Conservation (phyloP, 2,888 invertebrate genomes). For the Drosophila helvetica region DNA sequence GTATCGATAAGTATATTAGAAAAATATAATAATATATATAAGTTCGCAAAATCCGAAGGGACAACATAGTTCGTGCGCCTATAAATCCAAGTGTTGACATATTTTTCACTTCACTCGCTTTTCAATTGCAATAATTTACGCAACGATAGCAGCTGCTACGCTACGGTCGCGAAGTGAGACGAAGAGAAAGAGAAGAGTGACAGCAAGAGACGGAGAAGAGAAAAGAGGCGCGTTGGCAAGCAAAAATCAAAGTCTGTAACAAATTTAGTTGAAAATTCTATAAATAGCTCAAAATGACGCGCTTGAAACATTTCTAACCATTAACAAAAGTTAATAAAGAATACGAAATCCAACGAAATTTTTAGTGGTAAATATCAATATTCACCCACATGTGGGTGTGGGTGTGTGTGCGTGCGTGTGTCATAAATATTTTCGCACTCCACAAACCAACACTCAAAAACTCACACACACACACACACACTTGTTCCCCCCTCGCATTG, state of each 20-base stretch:
- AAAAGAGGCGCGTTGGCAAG: conserved; percentile 47
- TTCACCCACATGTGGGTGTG: conserved; percentile 20
- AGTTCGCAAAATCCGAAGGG: too few relatives aligned
- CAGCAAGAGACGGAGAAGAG: conserved; percentile 13
- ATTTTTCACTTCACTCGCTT: too few relatives aligned
- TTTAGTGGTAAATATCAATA: conserved; percentile 57
- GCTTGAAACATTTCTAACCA: conserved; percentile 78
- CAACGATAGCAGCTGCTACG: conserved; percentile 64
- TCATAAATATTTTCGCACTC: conserved; percentile 42
- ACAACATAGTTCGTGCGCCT: conserved; percentile 6
- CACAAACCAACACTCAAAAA: background rate
- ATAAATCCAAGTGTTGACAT: background rate
- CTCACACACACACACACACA: background rate
- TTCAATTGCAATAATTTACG: conserved; percentile 58
- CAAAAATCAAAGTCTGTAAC: conserved; percentile 45
- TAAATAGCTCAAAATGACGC: conserved; percentile 77
- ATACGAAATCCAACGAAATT: conserved; percentile 18
- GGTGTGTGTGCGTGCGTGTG: conserved; percentile 33
- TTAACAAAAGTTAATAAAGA: conserved; percentile 13
- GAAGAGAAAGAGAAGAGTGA: conserved; percentile 9
- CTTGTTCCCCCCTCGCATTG: conserved; percentile 47
- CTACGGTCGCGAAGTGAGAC: conserved; percentile 19
- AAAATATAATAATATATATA: too few relatives aligned
- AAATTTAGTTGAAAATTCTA: conserved; percentile 29
- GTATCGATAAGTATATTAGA: too few relatives aligned